Evolutionary conservation across 2,113 vertebrate species (phyloP).

Genomic region (Chaetura pelagica): DNA sequence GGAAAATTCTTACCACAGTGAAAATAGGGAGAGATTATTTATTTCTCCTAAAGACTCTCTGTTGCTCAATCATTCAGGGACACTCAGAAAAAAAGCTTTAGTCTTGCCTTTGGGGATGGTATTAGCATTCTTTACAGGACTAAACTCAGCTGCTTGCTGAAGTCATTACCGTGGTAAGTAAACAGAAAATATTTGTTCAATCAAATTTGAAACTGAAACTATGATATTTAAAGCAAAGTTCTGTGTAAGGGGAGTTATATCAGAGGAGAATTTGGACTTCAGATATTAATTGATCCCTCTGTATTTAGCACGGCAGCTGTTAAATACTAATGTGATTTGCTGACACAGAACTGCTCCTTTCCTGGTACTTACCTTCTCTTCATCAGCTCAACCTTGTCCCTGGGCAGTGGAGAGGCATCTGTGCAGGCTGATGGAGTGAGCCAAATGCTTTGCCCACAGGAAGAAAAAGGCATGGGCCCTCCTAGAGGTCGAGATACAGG

Average conservation of each 20-base stretch:
- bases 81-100: not conserved
- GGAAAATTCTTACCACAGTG: constrained; percentile 17
- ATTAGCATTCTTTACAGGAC: not conserved
- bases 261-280: not conserved
- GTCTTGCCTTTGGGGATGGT: not conserved
- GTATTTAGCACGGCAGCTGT: not conserved
- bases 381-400: not conserved
- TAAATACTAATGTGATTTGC: not conserved
- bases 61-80: not conserved
- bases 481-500: not conserved
- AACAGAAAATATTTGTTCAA: not conserved
- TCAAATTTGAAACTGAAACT: not conserved
- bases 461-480: not conserved
- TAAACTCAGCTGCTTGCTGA: not conserved
- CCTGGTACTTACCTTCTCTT: not conserved
- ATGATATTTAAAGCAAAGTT: not conserved
- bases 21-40: constrained; percentile 6
- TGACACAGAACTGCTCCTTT: not conserved
- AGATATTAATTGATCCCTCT: not conserved
- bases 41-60: not conserved
- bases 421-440: not conserved
- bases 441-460: not conserved
- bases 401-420: not conserved
- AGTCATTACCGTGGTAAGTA: not conserved
- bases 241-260: not conserved